Base-by-base conservation (phyloP, 2,797 vertebrate species). In the Menidia menidia region DNA sequence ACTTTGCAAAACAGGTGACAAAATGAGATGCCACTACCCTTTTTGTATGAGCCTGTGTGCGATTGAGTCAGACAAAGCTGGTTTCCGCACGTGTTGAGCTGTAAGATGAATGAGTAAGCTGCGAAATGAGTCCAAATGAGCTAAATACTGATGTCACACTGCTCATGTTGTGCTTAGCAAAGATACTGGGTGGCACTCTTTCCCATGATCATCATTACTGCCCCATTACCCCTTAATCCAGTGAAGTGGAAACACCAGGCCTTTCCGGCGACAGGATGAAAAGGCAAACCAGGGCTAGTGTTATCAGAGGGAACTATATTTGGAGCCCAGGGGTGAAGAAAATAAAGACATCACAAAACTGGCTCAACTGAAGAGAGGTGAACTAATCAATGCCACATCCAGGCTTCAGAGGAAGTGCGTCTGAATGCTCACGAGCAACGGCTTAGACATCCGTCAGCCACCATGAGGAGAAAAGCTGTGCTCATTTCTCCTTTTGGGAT, bases 371-470 rank as follows among this genome's bases (percentile, higher is more conserved):
- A 60, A 80, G 5, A 73, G 13, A 32, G 39, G 31, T 68, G 68
- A 71, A 67, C 3, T 48, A 30, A 85, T 84, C 71, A 45, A 77
- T 71, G 64, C 53, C 50, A 64, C 60, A 51, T 63, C 15, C 62
- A 64, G 59, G 58, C 67, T 62, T 54, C 68, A 61, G 48, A 68
- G 64, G 68, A 75, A 80, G 68, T 59, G 44, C 52, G 48, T 71
- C 43, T 73, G 11, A 82, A 52, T 51, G 74, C 69, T 60, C 66
- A 78, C 30, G 57, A 69, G 70, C 73, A 81, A 78, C 71, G 60
- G 50, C 56, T 50, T 50, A 47, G 18, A 64, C 55, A 60, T 51
- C 64, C 77, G 71, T 57, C 75, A 79, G 64, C 48, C 60, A 69
- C 54, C 69, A 67, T 19, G 8, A 64, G 60, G 48, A 70, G 32